Base-by-base conservation (phyloP, 2,113 vertebrate genomes). In the Xerus inauris region DNA sequence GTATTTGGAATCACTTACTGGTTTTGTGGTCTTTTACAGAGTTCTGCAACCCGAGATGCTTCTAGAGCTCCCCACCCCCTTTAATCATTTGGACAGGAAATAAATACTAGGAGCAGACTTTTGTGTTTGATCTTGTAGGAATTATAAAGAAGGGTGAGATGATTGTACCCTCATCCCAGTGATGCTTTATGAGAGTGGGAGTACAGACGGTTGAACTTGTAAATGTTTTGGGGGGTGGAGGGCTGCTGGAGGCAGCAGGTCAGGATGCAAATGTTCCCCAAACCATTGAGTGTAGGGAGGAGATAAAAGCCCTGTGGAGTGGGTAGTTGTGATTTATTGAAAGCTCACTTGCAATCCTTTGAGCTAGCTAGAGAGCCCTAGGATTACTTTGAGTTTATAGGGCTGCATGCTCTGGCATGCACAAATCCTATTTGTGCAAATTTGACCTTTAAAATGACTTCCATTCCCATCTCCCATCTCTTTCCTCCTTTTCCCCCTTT, bases 381-480 rank as follows among this genome's bases (percentile, higher is more conserved):
- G 80, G 89, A 94, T 98, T 97, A 97, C 94, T 98, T 65, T 64
- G 72, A 89, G 97, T 97, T 98, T 97, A 93, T 95, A 97, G 93
- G 96, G 96, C 89, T 73, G 96, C 81, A 76, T 94, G 32, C 87
- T 97, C 95, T 94, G 96, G 93, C 93, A 97, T 97, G 92, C 96
- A 94, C 95, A 98, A 97, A 94, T 96, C 94, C 95, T 89, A 65
- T 95, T 97, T 97, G 97, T 97, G 97, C 97, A 98, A 94, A 98
- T 97, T 8, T 98, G 98, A 98, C 98, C 98, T 98, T 98, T 97
- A 92, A 96, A 96, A 83, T 97, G 95, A 96, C 97, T 96, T 75
- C 82, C 67, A 32, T 93, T 90, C 42, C 62, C 76, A 4, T 71
- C 73, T 96, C 24, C 59, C 40, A 12, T 87, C 65, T 71, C 30